Evolutionary conservation across 2,888 invertebrate genomes (phyloP).

Genomic region (Hemicrepidius hirtus): DNA sequence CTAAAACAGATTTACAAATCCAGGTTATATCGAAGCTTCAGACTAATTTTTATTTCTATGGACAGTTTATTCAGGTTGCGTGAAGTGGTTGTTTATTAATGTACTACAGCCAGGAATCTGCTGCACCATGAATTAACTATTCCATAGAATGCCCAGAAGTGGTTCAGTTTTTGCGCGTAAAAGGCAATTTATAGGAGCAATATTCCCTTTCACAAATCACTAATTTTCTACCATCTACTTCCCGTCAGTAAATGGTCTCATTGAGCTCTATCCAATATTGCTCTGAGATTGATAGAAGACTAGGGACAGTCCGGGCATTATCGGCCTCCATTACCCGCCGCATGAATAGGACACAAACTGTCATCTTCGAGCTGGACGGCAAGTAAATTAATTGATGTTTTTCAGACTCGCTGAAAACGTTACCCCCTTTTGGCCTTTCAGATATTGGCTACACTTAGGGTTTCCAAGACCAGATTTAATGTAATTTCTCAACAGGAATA

Average conservation of each 20-base stretch:
- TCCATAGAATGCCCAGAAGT: not conserved
- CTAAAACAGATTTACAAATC: not conserved
- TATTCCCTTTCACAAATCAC: slow-evolving; percentile 2
- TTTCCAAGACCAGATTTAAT: slow-evolving; percentile 8
- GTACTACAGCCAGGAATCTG: no score
- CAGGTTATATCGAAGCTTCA: not conserved
- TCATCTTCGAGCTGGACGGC: slow-evolving; percentile 33
- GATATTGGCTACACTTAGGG: slow-evolving; percentile 18
- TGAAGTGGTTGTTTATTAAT: no score
- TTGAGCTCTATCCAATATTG: slow-evolving; percentile 39
- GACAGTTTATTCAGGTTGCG: no score
- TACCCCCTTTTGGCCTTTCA: slow-evolving; percentile 8
- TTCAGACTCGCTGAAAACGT: slow-evolving; percentile 29
- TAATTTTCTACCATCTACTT: slow-evolving; percentile 20
- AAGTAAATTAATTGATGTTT: slow-evolving; percentile 45
- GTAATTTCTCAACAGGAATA: not conserved
- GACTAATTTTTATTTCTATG: no score
- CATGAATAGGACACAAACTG: slow-evolving; percentile 38
- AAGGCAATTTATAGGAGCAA: not conserved
- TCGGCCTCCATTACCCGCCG: slow-evolving; percentile 25
- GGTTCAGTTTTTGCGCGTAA: not conserved
- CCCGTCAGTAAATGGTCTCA: slow-evolving; percentile 14
- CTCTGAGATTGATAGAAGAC: slow-evolving; percentile 55
- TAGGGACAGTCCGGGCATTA: slow-evolving; percentile 49
- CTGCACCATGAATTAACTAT: no score